Evolutionary conservation across 2,888 invertebrate genomes (phyloP).

Genomic region (Galerucella pusilla): DNA sequence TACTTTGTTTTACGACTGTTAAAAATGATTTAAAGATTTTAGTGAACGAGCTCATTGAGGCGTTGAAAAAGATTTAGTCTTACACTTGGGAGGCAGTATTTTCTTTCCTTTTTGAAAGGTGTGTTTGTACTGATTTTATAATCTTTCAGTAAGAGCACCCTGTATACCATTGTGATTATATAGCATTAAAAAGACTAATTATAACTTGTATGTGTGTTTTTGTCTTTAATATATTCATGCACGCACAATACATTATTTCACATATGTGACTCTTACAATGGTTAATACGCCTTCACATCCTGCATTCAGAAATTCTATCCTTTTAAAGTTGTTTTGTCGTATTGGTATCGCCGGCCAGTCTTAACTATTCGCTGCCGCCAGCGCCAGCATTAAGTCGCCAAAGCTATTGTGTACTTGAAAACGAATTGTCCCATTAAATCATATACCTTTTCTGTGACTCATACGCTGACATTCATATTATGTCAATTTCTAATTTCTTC

Average conservation of each 20-base stretch:
- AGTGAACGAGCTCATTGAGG: too few relatives aligned
- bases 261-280: conserved; percentile 10
- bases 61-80: too few relatives aligned
- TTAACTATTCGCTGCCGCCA: conserved; percentile 23
- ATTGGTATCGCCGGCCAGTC: conserved; percentile 10
- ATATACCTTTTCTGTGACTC: neutral
- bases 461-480: neutral
- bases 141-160: too few relatives aligned
- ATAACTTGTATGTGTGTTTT: neutral
- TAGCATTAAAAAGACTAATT: too few relatives aligned
- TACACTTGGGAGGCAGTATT: too few relatives aligned
- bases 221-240: neutral
- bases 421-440: neutral
- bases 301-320: conserved; percentile 34
- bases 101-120: too few relatives aligned
- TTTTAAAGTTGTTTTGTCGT: conserved; percentile 13
- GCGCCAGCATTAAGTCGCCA: conserved; percentile 8
- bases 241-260: conserved; percentile 1
- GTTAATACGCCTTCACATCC: conserved; percentile 28
- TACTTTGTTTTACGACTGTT: too few relatives aligned
- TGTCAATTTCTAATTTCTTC: neutral
- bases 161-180: too few relatives aligned
- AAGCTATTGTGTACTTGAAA: conserved; percentile 13
- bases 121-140: too few relatives aligned
- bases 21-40: too few relatives aligned